Percentiles rank a stretch among this genome's conserved stretches.
Conservation (phyloP, 2,888 invertebrate species). For the Iphiclides podalirius region DNA sequence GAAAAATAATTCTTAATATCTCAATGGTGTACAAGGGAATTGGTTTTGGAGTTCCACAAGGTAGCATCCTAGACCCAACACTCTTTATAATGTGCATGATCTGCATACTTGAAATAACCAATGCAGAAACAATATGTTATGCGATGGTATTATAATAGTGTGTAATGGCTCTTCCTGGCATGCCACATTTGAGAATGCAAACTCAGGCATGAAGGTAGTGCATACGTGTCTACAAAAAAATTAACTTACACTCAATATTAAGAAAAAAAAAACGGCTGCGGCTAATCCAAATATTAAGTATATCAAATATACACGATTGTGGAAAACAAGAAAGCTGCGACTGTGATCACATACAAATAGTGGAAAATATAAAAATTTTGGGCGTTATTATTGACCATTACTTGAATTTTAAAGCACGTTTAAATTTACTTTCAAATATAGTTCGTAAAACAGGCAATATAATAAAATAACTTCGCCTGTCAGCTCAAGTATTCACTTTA, state of each 20-base stretch:
- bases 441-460: no score
- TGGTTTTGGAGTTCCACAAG: background rate
- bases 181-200: conserved; percentile 3
- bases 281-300: background rate
- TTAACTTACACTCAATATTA: conserved; percentile 23
- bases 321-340: no score
- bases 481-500: no score
- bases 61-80: conserved; percentile 24
- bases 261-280: conserved; percentile 17
- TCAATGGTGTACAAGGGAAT: background rate
- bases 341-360: no score
- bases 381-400: no score
- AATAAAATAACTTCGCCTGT: no score
- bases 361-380: no score
- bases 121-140: conserved; percentile 22
- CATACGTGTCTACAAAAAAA: conserved; percentile 18
- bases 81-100: conserved; percentile 23
- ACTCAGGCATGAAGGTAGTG: conserved; percentile 15
- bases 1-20: background rate
- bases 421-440: no score
- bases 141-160: conserved; percentile 23
- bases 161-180: conserved; percentile 20
- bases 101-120: background rate
- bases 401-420: no score
- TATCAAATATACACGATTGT: no score